These are phyloP conservation scores for Austrofundulus limnaeus DNA, from an alignment of 2,113 vertebrate genomes.

Conservation along the genomic window DNA sequence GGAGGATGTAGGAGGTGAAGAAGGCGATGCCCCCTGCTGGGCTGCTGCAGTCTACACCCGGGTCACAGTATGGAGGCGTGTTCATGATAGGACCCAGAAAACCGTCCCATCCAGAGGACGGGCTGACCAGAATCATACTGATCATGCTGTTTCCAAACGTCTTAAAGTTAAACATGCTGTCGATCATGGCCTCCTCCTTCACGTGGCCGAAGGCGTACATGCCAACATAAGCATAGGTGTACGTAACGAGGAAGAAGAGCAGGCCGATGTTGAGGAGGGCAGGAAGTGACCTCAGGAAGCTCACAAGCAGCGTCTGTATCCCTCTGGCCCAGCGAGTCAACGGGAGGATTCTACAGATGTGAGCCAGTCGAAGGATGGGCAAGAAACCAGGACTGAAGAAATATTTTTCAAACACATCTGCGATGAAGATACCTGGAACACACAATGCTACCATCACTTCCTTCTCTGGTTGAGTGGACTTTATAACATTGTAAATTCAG, in stretches of 20 bases:
- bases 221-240: slow-evolving; percentile 90
- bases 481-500: no score
- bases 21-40: slow-evolving; percentile 84
- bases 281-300: slow-evolving; percentile 92
- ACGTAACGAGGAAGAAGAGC: slow-evolving; percentile 86
- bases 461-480: no score
- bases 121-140: slow-evolving; percentile 86
- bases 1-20: slow-evolving; percentile 86
- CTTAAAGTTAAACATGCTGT: slow-evolving; percentile 92
- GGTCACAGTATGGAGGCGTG: slow-evolving; percentile 83
- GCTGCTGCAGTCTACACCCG: slow-evolving; percentile 77
- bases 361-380: slow-evolving; percentile 84
- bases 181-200: slow-evolving; percentile 78
- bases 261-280: slow-evolving; percentile 89
- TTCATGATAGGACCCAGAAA: slow-evolving; percentile 85
- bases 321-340: slow-evolving; percentile 84
- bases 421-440: slow-evolving; percentile 80
- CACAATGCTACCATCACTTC: not conserved
- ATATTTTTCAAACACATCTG: slow-evolving; percentile 84
- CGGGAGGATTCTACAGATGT: slow-evolving; percentile 83
- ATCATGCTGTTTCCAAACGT: slow-evolving; percentile 92
- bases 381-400: slow-evolving; percentile 80
- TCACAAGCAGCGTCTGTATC: slow-evolving; percentile 85
- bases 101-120: slow-evolving; percentile 83
- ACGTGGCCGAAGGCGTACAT: slow-evolving; percentile 91